These are phyloP conservation scores for Leptinotarsa defecta DNA, from an alignment of 1,140 invertebrate species.

Conservation along the genomic window DNA sequence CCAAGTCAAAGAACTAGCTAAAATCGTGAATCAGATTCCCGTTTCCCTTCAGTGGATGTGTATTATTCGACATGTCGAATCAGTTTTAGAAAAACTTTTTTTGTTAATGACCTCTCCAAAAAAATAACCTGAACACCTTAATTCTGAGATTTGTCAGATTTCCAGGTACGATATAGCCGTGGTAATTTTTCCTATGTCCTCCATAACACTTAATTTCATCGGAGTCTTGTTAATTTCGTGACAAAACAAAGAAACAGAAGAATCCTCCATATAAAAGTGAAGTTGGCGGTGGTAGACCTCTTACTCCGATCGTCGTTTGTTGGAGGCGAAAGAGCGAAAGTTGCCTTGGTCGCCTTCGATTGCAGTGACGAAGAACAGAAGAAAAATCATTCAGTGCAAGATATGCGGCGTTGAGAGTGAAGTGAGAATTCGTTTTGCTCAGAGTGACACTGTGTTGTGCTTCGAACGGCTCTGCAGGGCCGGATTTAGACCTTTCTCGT, in stretches of 20 bases:
- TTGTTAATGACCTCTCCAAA: too few relatives aligned
- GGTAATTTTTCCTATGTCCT: too few relatives aligned
- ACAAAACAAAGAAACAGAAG: conserved; percentile 9
- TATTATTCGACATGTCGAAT: too few relatives aligned
- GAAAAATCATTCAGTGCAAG: conserved; percentile 12
- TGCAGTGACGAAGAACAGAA: not conserved
- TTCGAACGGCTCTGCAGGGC: conserved; percentile 8
- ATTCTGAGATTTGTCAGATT: too few relatives aligned
- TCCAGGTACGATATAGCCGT: too few relatives aligned
- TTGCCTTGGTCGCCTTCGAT: conserved; percentile 12
- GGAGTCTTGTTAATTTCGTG: not conserved
- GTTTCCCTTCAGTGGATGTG: too few relatives aligned
- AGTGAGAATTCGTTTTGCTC: conserved; percentile 12
- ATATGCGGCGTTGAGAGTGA: conserved; percentile 17
- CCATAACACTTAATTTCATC: not conserved
- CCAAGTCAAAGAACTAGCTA: too few relatives aligned
- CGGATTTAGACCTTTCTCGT: not conserved
- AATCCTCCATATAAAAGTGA: conserved; percentile 19
- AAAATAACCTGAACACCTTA: too few relatives aligned
- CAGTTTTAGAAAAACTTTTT: too few relatives aligned
- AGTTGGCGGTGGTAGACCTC: conserved; percentile 21
- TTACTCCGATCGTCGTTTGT: not conserved
- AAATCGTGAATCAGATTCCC: too few relatives aligned
- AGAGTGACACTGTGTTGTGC: conserved; percentile 17
- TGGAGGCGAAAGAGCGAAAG: conserved; percentile 22